phyloP scores from a whole-genome alignment of 2,888 invertebrate species.

The Malthinus seriepunctatus region DNA sequence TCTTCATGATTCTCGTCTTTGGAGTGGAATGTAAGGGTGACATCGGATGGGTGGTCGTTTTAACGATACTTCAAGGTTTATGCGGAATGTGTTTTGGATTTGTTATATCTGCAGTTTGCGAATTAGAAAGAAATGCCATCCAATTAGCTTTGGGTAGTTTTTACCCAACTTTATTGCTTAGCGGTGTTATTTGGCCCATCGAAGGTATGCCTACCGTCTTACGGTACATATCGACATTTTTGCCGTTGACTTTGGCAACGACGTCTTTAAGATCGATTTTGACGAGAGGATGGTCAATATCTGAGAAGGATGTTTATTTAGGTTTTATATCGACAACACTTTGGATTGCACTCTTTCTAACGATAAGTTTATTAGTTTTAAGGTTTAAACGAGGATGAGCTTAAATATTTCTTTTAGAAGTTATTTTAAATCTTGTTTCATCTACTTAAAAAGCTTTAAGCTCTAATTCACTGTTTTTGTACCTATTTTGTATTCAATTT shows the following conservation, averaged over 20 bases:
- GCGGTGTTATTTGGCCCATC: conserved; percentile 96
- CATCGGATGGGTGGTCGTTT: conserved; percentile 78
- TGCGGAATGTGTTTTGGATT: conserved; percentile 98
- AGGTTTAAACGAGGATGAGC: conserved; percentile 78
- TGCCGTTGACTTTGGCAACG: conserved; percentile 92
- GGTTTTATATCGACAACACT: conserved; percentile 83
- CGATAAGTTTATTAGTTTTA: conserved; percentile 78
- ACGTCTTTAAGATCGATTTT: conserved; percentile 85
- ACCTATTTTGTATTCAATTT: neutral
- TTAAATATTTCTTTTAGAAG: neutral
- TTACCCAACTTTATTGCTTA: conserved; percentile 89
- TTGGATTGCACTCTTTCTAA: conserved; percentile 84
- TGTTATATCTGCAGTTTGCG: conserved; percentile 90
- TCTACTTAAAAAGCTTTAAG: neutral
- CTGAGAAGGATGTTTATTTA: conserved; percentile 81
- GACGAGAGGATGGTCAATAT: conserved; percentile 84
- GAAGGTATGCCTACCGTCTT: conserved; percentile 91
- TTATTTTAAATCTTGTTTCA: neutral
- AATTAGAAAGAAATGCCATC: conserved; percentile 90
- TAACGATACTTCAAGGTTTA: conserved; percentile 87
- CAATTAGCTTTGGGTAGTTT: conserved; percentile 92
- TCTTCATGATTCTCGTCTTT: conserved; percentile 91
- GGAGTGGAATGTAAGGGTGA: conserved; percentile 90
- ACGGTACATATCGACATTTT: conserved; percentile 75
- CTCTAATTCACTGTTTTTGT: neutral